phyloP scores from a whole-genome alignment of 2,113 vertebrate genomes.

The Cottus gobio region DNA sequence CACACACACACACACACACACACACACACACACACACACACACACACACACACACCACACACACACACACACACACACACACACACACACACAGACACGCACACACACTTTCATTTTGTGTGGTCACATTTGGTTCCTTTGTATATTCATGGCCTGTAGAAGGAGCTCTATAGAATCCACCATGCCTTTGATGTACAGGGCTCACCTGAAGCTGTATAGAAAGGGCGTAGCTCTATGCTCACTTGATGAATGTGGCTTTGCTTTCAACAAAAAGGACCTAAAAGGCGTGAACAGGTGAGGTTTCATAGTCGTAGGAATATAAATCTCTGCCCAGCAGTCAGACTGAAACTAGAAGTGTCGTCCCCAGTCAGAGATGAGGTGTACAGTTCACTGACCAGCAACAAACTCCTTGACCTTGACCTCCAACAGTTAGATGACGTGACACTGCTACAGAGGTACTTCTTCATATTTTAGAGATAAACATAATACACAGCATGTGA shows the following conservation, averaged over 20 bases:
- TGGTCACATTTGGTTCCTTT: constrained; percentile 50
- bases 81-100: too few relatives aligned
- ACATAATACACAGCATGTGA: neutral
- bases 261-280: neutral
- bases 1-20: too few relatives aligned
- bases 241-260: constrained; percentile 40
- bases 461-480: neutral
- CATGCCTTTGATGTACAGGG: constrained; percentile 16
- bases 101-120: neutral
- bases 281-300: constrained; percentile 8
- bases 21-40: neutral
- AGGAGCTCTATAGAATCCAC: constrained; percentile 18
- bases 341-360: neutral
- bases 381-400: neutral
- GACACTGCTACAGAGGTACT: neutral
- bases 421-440: neutral
- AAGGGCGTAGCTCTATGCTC: constrained; percentile 34
- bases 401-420: neutral
- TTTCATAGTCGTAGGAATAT: constrained; percentile 15
- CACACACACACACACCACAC: too few relatives aligned
- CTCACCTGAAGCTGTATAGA: constrained; percentile 29
- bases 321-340: neutral
- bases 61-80: too few relatives aligned
- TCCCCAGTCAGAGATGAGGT: neutral
- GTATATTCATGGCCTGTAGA: constrained; percentile 4